Conservation (phyloP, 1,140 invertebrate species). For the Leptopilina boulardi region DNA sequence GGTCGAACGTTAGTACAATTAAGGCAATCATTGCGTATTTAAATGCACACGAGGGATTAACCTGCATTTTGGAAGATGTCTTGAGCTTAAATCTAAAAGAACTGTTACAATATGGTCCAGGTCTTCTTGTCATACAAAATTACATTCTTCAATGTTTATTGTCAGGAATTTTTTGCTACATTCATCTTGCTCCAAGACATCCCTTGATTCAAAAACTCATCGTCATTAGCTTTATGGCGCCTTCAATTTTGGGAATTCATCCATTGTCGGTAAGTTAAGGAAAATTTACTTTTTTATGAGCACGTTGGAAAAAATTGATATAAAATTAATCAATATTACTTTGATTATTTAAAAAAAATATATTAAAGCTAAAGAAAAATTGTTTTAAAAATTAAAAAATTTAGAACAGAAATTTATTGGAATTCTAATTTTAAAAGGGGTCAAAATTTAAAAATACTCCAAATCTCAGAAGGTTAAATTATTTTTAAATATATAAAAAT, state of each 20-base stretch:
- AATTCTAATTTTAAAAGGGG: too few species aligned
- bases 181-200: constrained; percentile 82
- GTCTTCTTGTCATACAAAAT: constrained; percentile 82
- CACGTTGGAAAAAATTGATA: too few species aligned
- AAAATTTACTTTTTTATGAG: constrained; percentile 20
- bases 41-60: constrained; percentile 68
- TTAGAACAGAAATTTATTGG: too few species aligned
- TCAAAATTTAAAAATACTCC: too few species aligned
- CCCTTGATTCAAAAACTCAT: constrained; percentile 80
- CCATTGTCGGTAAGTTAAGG: constrained; percentile 79
- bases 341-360: too few species aligned
- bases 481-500: too few species aligned
- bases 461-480: too few species aligned
- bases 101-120: constrained; percentile 80
- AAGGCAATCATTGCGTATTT: constrained; percentile 77
- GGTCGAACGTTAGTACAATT: constrained; percentile 85
- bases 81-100: constrained; percentile 80
- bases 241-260: constrained; percentile 82
- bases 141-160: constrained; percentile 82
- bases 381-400: too few species aligned
- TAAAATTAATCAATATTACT: too few species aligned
- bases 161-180: constrained; percentile 82
- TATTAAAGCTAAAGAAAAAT: too few species aligned
- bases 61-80: constrained; percentile 82
- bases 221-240: constrained; percentile 83